Base-by-base conservation (phyloP, 2,113 vertebrate genomes). In the Callopanchax toddi region DNA sequence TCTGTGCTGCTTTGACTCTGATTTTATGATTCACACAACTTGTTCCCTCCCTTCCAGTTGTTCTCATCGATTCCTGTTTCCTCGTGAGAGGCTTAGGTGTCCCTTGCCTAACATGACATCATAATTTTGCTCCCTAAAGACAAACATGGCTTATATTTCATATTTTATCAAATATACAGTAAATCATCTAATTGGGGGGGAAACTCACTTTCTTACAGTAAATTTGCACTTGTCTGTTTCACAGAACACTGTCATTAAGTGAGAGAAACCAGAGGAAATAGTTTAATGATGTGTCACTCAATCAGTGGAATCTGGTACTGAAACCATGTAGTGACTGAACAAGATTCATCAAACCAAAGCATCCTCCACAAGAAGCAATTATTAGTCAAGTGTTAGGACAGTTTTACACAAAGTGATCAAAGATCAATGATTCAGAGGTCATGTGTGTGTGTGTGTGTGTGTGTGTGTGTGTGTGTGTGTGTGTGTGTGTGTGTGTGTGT, bases 1-100 rank as follows among this genome's bases (percentile, higher is more conserved):
- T 62, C 60, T 62, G 54, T 20, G 49, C 34, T 67, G 82, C 85
- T 77, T 84, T 83, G 65, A 60, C 37, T 69, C 67, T 65, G 58
- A 65, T 16, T 8, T n/a, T n/a, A n/a, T n/a, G n/a, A n/a, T n/a
- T n/a, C 59, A 49, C 32, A 20, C 22, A 17, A 36, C n/a, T 17
- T 26, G 10, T 23, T 40, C 36, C 29, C 67, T 70, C 67, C 40
- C 56, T 7, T 39, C 13, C 26, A 48, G 63, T 70, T 69, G 53
- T 63, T 62, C 40, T 56, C 52, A 63, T 36, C 11, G 22, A 43
- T 11, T 26, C 81, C 63, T 59, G 20, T 23, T 57, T 66, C 49
- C 67, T 49, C n/a, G 1, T 40, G 57, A 76, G 67, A 68, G 36
- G 5, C 45, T 29, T 40, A 58, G 61, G 21, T 15, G 29, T 32